Base-by-base conservation (phyloP, 2,797 vertebrate species). In the Leontopithecus rosalia region DNA sequence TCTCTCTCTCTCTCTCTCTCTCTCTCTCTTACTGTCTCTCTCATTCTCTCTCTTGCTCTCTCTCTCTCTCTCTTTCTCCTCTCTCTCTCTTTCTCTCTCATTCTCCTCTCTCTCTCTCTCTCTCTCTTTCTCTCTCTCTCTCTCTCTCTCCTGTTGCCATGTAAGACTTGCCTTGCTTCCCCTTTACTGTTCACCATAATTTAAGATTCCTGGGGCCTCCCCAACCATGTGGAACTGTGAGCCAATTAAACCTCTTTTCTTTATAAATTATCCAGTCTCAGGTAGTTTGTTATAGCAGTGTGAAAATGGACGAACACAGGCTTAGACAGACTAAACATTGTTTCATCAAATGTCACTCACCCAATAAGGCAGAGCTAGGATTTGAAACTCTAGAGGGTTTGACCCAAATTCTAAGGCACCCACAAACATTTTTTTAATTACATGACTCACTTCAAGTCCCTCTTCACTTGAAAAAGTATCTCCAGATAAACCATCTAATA, bases 61-160 rank as follows among this genome's bases (percentile, higher is more conserved):
- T 41, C 39, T 41, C 39, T 41, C 39, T 41, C 12, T 13, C 28
- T 61, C 0, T 2, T 28, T 61, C 13, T 1, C n/a, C 61, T 64
- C 14, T 6, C 14, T 64, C 3, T 2, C 30, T n/a, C 61, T 30
- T 14, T 64, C 30, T 33, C 15, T 8, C 61, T n/a, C n/a, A n/a
- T n/a, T n/a, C n/a, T n/a, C n/a, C n/a, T n/a, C n/a, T n/a, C n/a
- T n/a, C 39, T 41, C 39, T 41, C 39, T 41, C 39, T 41, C 39
- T 41, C 12, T 13, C 28, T 61, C 0, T 2, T 28, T 61, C 13
- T 1, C 61, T 64, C 14, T 6, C 14, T 64, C 3, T 2, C 30
- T n/a, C 61, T 30, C 30, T 64, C 30, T 33, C 15, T 8, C 61
- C 61, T n/a, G 30, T 33, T n/a, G 3, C 61, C 61, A 19, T 67